Evolutionary conservation across 2,113 vertebrate genomes (phyloP).

Genomic region (Mungos mungo): DNA sequence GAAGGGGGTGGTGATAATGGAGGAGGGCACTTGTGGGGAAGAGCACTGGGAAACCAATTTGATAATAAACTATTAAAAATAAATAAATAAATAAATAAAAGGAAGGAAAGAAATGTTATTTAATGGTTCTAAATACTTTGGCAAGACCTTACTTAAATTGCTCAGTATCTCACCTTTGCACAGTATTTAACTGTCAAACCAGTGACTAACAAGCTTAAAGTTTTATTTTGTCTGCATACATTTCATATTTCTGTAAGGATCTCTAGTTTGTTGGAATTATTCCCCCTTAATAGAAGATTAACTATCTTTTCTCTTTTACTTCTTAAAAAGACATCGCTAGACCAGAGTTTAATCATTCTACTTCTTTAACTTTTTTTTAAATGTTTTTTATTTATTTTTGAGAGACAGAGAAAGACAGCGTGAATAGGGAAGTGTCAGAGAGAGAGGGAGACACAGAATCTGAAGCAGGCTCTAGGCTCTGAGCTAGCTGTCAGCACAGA

Average conservation of each 20-base stretch:
- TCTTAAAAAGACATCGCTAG: background rate
- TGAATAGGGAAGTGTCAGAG: no score
- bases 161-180: background rate
- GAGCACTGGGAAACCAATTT: no score
- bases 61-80: no score
- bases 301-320: background rate
- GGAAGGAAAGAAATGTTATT: background rate
- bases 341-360: background rate
- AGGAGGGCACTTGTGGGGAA: no score
- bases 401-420: no score
- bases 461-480: no score
- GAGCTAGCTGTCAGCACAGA: no score
- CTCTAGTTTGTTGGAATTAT: background rate
- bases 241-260: background rate
- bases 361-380: background rate
- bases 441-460: no score
- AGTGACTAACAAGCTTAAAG: background rate
- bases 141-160: background rate
- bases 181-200: background rate
- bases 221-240: background rate
- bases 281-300: background rate
- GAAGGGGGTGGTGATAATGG: no score
- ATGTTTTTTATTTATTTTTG: no score
- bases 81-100: no score
- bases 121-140: background rate